These are phyloP conservation scores for Pomatorhinus ruficollis DNA, from an alignment of 2,113 vertebrate genomes.

Conservation along the genomic window DNA sequence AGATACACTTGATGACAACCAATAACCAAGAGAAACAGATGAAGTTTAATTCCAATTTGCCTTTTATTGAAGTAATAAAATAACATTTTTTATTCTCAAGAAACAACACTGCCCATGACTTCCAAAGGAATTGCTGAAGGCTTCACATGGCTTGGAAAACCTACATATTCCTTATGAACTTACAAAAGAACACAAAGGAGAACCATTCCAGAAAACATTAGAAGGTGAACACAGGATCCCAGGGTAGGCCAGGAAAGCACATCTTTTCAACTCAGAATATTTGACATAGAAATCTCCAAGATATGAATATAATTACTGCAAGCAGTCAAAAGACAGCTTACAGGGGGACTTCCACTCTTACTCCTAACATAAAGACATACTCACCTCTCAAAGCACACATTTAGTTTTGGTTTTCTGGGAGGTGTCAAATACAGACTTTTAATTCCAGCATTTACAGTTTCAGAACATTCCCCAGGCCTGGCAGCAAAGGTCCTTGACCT, in stretches of 20 bases:
- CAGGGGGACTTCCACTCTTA: neutral
- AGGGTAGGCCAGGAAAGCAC: neutral
- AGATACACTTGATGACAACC: neutral
- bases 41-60: neutral
- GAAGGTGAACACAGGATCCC: neutral
- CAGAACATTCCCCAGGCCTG: neutral
- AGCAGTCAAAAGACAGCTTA: neutral
- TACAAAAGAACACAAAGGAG: neutral
- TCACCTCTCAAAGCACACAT: constrained; percentile 37
- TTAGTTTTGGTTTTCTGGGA: neutral
- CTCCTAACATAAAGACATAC: neutral
- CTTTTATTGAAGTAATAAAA: neutral
- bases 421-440: neutral
- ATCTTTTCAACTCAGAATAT: neutral
- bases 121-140: neutral
- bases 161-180: neutral
- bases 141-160: neutral
- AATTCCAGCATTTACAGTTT: neutral
- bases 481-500: neutral
- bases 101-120: neutral
- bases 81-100: neutral
- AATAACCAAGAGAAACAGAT: neutral
- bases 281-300: neutral
- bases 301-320: neutral
- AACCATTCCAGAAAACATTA: neutral